A percentile compares a stretch with the other conserved stretches of the same genome.
Conservation (phyloP, 2,113 vertebrate species). For the Serinus canaria region DNA sequence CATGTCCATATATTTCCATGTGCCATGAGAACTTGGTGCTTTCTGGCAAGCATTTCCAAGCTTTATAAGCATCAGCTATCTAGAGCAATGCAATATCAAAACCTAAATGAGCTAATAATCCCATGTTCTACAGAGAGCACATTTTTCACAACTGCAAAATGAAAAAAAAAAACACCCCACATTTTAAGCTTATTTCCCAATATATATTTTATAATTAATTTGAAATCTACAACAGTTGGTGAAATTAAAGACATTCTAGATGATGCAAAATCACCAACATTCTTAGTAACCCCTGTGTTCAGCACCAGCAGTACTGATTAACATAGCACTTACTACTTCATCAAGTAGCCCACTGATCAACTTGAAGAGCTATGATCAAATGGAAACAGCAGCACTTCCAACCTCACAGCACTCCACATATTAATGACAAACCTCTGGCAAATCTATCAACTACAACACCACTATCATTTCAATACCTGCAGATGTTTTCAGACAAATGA, state of each 20-base stretch:
- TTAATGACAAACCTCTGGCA: background rate
- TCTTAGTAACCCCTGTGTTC: background rate
- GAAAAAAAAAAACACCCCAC: background rate
- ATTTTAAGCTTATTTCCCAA: background rate
- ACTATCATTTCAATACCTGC: background rate
- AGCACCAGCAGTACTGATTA: background rate
- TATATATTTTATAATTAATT: background rate
- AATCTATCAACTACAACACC: background rate
- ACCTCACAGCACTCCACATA: background rate
- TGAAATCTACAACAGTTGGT: background rate
- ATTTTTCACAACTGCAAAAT: background rate
- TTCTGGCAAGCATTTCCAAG: background rate
- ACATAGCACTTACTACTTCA: background rate
- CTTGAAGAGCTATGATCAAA: background rate
- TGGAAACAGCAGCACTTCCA: background rate
- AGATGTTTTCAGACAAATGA: background rate
- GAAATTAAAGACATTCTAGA: background rate
- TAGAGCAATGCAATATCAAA: background rate
- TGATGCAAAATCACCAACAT: background rate
- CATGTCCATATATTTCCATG: accelerated
- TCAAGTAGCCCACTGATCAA: background rate
- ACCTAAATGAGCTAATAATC: background rate
- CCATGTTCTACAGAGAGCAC: background rate
- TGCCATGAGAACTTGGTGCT: background rate
- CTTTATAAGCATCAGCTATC: background rate